Evolutionary conservation across 2,888 invertebrate genomes (phyloP), one percentile per base, ranked within the genome.

Genomic region (Copidosoma aretas): DNA sequence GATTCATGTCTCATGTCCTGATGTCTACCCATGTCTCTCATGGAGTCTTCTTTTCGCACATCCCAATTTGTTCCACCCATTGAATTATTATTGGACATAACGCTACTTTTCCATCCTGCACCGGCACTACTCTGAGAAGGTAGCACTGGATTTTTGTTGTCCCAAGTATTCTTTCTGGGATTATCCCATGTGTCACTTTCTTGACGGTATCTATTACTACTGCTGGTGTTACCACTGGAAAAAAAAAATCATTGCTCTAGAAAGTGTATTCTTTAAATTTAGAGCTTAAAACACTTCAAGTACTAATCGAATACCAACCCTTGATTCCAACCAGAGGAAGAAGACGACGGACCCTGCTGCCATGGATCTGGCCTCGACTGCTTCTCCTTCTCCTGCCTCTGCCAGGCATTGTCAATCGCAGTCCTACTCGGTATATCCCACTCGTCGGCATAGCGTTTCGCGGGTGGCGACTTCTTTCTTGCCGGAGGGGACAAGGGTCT

Each of bases 381-480:
- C 17, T 66, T 72, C n/a, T 70, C 68, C 19, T 71, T 68, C 14
- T 67, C 70, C n/a, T 64, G 41, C 25, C 22, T 65, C 57, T 22
- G 70, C 74, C 77, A 77, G 58, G 74, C 76, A 39, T 70, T 74
- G 60, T 77, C 76, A 43, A 80, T 79, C 1, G 79, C 75, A 25
- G 81, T 78, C 69, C 82, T 76, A 46, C 76, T 82, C 0, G 82
- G 82, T 61, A 80, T 80, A 51, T 83, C 81, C 83, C 83, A 83
- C 1, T 83, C 81, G 64, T 82, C 81, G 10, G 70, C 73, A 54
- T 75, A 78, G 52, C 76, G 76, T 39, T 75, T 70, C 0, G 72
- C 71, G 0, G 80, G 76, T 0, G 73, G 73, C 0, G 80, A 77
- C 10, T 69, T 68, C 53, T 71, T 64, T 15, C 43, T 14, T 4